A percentile compares a stretch with the other conserved stretches of the same genome.
These are phyloP conservation scores for Drosophila silvestris DNA, from an alignment of 2,888 invertebrate genomes.

Conservation along the genomic window DNA sequence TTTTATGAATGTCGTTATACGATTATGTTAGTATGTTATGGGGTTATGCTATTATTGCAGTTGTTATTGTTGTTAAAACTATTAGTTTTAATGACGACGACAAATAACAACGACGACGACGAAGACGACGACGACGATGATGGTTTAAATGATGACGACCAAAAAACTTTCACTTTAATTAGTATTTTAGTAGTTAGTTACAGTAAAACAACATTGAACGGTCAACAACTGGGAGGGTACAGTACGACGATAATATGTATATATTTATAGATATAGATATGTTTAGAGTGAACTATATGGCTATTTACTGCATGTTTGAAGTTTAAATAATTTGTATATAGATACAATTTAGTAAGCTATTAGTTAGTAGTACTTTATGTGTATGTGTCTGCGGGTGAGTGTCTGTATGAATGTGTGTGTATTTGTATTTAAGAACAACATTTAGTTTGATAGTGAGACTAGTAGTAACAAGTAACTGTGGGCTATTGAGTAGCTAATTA, in stretches of 20 bases:
- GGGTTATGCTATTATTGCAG: conserved; percentile 41
- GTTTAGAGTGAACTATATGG: conserved; percentile 17
- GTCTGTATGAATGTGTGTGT: conserved; percentile 9
- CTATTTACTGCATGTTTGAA: conserved; percentile 15
- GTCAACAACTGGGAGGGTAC: conserved; percentile 54
- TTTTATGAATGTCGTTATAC: conserved; percentile 67
- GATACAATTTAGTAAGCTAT: conserved; percentile 9
- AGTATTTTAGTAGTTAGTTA: conserved; percentile 40
- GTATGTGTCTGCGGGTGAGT: conserved; percentile 11
- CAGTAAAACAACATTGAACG: conserved; percentile 68
- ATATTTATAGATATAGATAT: conserved; percentile 9
- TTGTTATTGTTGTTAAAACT: conserved; percentile 11
- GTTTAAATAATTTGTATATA: conserved; percentile 10
- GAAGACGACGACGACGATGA: conserved; percentile 40
- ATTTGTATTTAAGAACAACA: conserved; percentile 53
- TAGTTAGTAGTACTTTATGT: conserved; percentile 22
- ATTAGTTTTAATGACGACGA: conserved; percentile 14
- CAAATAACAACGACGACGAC: conserved; percentile 25
- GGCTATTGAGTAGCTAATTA: conserved; percentile 23
- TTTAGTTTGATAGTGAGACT: conserved; percentile 55
- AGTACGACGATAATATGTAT: conserved; percentile 51
- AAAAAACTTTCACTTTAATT: conserved; percentile 36
- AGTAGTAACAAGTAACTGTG: conserved; percentile 46
- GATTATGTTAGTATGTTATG: conserved; percentile 47
- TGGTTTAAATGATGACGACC: conserved; percentile 36